These are phyloP conservation scores for Papilio glaucus DNA, from an alignment of 1,140 invertebrate genomes.

Conservation along the genomic window DNA sequence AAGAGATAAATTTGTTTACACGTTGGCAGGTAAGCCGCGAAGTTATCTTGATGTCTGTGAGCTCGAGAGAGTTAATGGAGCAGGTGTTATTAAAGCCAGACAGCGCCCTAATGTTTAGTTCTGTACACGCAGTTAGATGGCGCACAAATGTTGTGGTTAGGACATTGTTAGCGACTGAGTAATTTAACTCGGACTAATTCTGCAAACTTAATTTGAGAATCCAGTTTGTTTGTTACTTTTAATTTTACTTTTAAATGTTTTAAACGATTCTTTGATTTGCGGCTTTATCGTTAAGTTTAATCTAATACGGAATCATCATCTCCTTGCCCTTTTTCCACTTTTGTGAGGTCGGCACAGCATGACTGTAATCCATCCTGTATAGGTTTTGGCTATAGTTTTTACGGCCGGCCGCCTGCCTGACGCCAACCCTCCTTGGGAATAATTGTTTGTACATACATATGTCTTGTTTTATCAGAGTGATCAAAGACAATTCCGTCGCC, in stretches of 20 bases:
- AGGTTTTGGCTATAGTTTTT: too few relatives aligned
- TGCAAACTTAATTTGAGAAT: slow-evolving; percentile 33
- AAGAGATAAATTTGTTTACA: slow-evolving; percentile 36
- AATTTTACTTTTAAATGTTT: background rate
- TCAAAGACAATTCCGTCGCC: too few relatives aligned
- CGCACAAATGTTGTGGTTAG: slow-evolving; percentile 57
- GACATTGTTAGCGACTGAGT: slow-evolving; percentile 33
- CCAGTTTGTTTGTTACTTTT: slow-evolving; percentile 3
- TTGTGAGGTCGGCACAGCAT: too few relatives aligned
- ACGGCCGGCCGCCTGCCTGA: too few relatives aligned
- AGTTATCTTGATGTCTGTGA: slow-evolving; percentile 60
- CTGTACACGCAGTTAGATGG: slow-evolving; percentile 52
- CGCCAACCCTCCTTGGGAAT: too few relatives aligned
- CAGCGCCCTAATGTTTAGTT: slow-evolving; percentile 65
- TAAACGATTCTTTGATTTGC: background rate
- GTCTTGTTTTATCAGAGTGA: too few relatives aligned
- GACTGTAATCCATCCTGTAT: too few relatives aligned
- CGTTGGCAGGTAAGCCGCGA: slow-evolving; percentile 38
- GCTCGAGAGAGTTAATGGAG: slow-evolving; percentile 70
- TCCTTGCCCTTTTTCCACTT: too few relatives aligned
- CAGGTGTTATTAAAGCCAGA: slow-evolving; percentile 76
- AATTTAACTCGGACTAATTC: slow-evolving; percentile 38
- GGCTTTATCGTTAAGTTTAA: too few relatives aligned
- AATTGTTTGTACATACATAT: too few relatives aligned
- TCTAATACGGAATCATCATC: too few relatives aligned